These are phyloP conservation scores for Sesia bembeciformis DNA, from an alignment of 2,888 invertebrate genomes.

Conservation along the genomic window DNA sequence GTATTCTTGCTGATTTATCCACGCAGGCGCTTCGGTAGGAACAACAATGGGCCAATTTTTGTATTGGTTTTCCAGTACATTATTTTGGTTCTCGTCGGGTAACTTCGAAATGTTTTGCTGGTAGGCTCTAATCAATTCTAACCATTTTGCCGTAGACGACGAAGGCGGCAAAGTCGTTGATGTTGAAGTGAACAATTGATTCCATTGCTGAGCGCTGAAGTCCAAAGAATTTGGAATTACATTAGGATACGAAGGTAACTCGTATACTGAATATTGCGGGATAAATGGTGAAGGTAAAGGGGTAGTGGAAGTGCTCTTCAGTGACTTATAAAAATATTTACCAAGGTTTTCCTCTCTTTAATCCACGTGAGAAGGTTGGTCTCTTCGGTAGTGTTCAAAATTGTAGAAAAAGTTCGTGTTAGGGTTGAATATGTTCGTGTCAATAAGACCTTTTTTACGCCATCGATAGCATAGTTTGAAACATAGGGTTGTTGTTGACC, in stretches of 20 bases:
- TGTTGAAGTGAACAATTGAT: no score
- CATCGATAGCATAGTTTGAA: not conserved
- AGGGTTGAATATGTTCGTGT: slow-evolving; percentile 9
- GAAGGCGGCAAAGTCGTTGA: no score
- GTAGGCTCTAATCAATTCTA: no score
- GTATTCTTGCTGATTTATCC: not conserved
- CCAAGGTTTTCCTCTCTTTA: slow-evolving; percentile 30
- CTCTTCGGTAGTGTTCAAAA: slow-evolving; percentile 26
- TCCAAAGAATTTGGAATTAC: no score
- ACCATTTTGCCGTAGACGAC: no score
- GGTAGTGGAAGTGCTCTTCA: slow-evolving; percentile 13
- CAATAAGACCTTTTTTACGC: not conserved
- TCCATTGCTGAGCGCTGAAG: no score
- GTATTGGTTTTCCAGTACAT: no score
- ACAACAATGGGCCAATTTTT: slow-evolving; percentile 1
- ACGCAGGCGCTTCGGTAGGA: not conserved
- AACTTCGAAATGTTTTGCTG: no score
- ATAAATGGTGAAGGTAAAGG: not conserved
- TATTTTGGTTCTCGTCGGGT: no score
- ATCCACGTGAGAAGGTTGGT: slow-evolving; percentile 30
- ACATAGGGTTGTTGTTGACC: not conserved
- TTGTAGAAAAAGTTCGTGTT: slow-evolving; percentile 25
- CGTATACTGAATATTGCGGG: no score
- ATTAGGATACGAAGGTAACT: no score
- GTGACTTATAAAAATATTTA: slow-evolving; percentile 23